phyloP scores from a whole-genome alignment of 2,888 invertebrate species.

The Helicoverpa assulta region DNA sequence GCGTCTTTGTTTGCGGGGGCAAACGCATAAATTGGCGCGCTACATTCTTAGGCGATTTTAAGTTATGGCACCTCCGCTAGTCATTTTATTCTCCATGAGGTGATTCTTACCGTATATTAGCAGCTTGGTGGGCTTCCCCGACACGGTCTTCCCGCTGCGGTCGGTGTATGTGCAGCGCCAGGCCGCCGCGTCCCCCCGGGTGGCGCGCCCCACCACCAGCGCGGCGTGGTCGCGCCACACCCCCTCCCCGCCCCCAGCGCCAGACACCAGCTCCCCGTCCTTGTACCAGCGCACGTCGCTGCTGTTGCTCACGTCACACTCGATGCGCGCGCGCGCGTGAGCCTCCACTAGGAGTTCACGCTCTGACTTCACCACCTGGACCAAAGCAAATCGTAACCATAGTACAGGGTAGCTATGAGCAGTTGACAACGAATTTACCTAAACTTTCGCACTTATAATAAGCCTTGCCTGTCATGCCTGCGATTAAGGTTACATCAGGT shows the following conservation, averaged over 20 bases:
- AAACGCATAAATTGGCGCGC: too few species aligned
- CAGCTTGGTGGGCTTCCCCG: slow-evolving; percentile 81
- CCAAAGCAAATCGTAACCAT: neutral
- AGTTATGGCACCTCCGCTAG: too few species aligned
- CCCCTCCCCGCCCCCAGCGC: slow-evolving; percentile 63
- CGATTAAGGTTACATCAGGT: too few species aligned
- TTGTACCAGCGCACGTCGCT: slow-evolving; percentile 83
- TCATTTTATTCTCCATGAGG: too few species aligned
- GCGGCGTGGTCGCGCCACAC: slow-evolving; percentile 74
- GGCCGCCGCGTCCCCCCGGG: slow-evolving; percentile 92
- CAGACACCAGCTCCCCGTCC: slow-evolving; percentile 74
- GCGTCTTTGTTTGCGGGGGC: too few species aligned
- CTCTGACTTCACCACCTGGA: slow-evolving; percentile 70
- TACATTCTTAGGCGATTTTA: too few species aligned
- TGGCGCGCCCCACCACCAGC: slow-evolving; percentile 81
- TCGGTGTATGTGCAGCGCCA: slow-evolving; percentile 93
- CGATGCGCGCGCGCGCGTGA: slow-evolving; percentile 75
- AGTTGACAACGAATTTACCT: too few species aligned
- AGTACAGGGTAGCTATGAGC: neutral
- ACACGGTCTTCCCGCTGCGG: slow-evolving; percentile 91
- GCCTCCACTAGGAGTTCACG: slow-evolving; percentile 81
- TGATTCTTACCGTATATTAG: slow-evolving; percentile 78
- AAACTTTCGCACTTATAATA: too few species aligned
- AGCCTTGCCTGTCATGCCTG: too few species aligned
- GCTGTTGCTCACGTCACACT: slow-evolving; percentile 78